These are phyloP conservation scores for Penaeus indicus DNA, from an alignment of 1,140 invertebrate species.

Conservation along the genomic window DNA sequence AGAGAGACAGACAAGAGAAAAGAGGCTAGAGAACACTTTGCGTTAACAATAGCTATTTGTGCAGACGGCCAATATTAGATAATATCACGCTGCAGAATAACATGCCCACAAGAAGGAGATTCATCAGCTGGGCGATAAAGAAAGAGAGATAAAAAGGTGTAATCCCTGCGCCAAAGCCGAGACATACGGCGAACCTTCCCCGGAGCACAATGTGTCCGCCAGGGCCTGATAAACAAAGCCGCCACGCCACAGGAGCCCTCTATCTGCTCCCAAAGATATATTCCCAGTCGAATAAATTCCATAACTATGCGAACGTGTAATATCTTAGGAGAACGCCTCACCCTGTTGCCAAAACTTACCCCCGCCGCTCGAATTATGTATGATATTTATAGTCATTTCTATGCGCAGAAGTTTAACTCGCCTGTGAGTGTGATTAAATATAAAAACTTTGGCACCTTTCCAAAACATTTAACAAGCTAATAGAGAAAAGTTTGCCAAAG, in stretches of 20 bases:
- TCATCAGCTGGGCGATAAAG: no score
- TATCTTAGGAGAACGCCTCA: constrained; percentile 24
- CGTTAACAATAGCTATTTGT: no score
- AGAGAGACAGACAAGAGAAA: no score
- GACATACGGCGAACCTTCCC: no score
- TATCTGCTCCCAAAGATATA: constrained; percentile 51
- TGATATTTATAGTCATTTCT: constrained; percentile 62
- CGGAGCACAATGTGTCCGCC: no score
- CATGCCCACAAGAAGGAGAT: no score
- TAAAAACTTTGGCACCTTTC: constrained; percentile 64
- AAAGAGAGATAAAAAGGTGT: no score
- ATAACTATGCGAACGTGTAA: constrained; percentile 31
- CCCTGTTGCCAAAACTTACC: constrained; percentile 12
- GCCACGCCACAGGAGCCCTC: constrained; percentile 12
- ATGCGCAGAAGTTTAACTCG: constrained; percentile 58
- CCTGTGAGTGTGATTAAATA: constrained; percentile 63
- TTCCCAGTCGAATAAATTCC: constrained; percentile 1
- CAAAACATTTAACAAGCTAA: constrained; percentile 64
- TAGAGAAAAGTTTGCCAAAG: constrained; percentile 60
- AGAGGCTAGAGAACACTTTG: no score
- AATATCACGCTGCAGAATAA: no score
- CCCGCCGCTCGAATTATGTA: constrained; percentile 48
- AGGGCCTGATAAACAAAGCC: no score
- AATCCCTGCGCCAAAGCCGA: no score
- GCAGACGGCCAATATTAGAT: no score